Conservation (phyloP, 2,113 vertebrate species). For the cat (Felis catus) region F.catus_Fca126_mat1.0 CM031423.1:79967501-79968000, state of each 20-base stretch:
- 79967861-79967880: too few species aligned
- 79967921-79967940: not conserved
- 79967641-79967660: not conserved
- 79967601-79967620: not conserved
- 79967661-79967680: not conserved
- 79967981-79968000: not conserved
- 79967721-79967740: too few species aligned
- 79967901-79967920: too few species aligned
- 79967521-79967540: not conserved
- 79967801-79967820: too few species aligned
- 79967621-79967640: not conserved
- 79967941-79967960: not conserved
- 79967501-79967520: not conserved
- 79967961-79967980: not conserved
- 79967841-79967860: too few species aligned
- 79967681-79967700: not conserved
- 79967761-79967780: too few species aligned
- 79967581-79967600: not conserved
- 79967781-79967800: too few species aligned
- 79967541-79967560: not conserved
- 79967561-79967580: not conserved
- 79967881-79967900: too few species aligned
- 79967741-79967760: too few species aligned
- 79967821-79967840: too few species aligned
- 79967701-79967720: too few species aligned